Conservation (phyloP, 2,797 vertebrate genomes). For the Gadopsis marmoratus region DNA sequence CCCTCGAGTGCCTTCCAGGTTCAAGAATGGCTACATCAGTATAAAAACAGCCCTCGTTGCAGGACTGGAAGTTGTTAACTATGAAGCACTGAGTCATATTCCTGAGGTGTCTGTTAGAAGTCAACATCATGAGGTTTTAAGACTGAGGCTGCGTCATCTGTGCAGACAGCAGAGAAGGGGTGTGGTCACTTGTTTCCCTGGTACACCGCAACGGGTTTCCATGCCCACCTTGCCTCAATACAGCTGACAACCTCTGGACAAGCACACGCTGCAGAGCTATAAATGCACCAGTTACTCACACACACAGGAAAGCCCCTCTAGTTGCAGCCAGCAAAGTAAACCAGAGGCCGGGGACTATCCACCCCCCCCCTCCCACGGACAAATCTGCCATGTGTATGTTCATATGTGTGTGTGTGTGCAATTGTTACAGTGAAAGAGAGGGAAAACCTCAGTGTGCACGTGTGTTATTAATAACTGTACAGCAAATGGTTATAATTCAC, state of each 20-base stretch:
- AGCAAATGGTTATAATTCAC: constrained; percentile 39
- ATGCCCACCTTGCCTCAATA: constrained; percentile 54
- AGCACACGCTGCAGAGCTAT: constrained; percentile 26
- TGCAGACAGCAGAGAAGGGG: constrained; percentile 39
- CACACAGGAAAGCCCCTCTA: constrained; percentile 68
- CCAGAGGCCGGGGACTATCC: constrained; percentile 42
- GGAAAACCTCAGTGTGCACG: background rate
- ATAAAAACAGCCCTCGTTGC: background rate
- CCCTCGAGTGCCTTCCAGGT: background rate
- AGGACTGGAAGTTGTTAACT: constrained; percentile 48
- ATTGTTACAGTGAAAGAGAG: constrained; percentile 9
- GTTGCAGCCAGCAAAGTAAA: constrained; percentile 56
- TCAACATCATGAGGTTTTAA: constrained; percentile 59
- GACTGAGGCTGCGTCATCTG: constrained; percentile 49
- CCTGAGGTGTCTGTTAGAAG: constrained; percentile 48
- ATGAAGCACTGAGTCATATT: constrained; percentile 53
- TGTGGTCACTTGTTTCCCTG: constrained; percentile 47
- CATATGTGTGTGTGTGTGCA: constrained; percentile 27
- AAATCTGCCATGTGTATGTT: constrained; percentile 59
- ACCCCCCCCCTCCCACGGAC: constrained; percentile 19
- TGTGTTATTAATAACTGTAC: constrained; percentile 44
- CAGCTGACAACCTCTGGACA: constrained; percentile 39
- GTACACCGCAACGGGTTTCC: constrained; percentile 50
- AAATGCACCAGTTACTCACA: constrained; percentile 30
- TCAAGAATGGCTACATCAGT: background rate